Evolutionary conservation across 1,140 invertebrate species (phyloP).

Genomic region (Caenorhabditis inopinata): DNA sequence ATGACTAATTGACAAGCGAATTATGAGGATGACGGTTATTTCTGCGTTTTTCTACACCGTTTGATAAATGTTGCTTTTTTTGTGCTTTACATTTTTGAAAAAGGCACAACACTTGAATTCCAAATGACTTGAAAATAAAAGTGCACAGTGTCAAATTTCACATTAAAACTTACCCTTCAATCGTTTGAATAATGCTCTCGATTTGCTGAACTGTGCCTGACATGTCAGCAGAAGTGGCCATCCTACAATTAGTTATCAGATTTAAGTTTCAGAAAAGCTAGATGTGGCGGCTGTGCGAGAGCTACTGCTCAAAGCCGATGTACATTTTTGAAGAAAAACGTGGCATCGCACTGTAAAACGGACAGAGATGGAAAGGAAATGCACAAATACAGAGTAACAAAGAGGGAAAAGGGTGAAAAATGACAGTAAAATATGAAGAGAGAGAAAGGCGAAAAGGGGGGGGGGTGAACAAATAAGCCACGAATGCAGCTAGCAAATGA

Average conservation of each 20-base stretch:
- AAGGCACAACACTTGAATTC: too few relatives aligned
- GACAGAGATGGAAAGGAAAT: slow-evolving; percentile 1
- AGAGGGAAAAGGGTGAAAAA: not conserved
- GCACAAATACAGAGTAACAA: slow-evolving; percentile 1
- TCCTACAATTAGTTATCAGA: not conserved
- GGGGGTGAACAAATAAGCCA: slow-evolving; percentile 22
- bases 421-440: slow-evolving; percentile 5
- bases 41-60: not conserved
- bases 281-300: not conserved
- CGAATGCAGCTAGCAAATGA: slow-evolving; percentile 30
- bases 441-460: not conserved
- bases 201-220: slow-evolving; percentile 31
- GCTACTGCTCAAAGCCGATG: not conserved
- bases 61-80: not conserved
- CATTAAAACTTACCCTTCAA: not conserved
- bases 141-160: too few relatives aligned
- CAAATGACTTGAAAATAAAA: too few relatives aligned
- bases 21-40: not conserved
- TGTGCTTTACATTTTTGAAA: too few relatives aligned
- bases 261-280: not conserved
- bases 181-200: slow-evolving; percentile 27
- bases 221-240: slow-evolving; percentile 27
- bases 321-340: not conserved
- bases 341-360: slow-evolving; percentile 6
- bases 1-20: not conserved